phyloP scores from a whole-genome alignment of 2,888 invertebrate species.

The Drosophila dives region DNA sequence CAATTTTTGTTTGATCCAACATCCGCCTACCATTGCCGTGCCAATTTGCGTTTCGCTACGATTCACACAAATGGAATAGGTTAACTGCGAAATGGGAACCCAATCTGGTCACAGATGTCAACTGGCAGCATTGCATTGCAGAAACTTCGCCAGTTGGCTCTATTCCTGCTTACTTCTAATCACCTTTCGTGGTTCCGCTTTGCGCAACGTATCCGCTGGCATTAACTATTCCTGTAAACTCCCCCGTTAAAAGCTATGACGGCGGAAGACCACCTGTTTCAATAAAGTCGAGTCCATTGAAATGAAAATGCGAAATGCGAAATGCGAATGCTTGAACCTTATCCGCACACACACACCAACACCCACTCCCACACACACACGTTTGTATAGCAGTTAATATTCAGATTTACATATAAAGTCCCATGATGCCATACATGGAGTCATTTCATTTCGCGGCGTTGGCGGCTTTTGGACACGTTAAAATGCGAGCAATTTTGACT shows the following conservation, averaged over 20 bases:
- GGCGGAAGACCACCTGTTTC: slow-evolving; percentile 33
- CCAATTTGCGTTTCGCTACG: not conserved
- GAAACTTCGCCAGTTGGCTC: slow-evolving; percentile 2
- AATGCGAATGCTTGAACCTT: slow-evolving; percentile 34
- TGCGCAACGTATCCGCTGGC: not conserved
- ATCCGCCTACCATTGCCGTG: too few species aligned
- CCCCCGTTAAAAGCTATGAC: slow-evolving; percentile 32
- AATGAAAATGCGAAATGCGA: slow-evolving; percentile 53
- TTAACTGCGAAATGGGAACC: not conserved
- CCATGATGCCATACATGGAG: slow-evolving; percentile 22
- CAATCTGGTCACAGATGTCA: slow-evolving; percentile 23
- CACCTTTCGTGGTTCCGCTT: slow-evolving; percentile 20
- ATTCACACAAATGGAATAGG: slow-evolving; percentile 2
- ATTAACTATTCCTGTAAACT: not conserved
- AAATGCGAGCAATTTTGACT: slow-evolving; percentile 51
- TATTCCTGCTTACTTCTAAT: slow-evolving; percentile 26
- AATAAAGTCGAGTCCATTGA: slow-evolving; percentile 47
- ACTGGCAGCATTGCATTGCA: slow-evolving; percentile 8
- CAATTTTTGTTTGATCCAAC: not conserved
- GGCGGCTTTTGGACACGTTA: slow-evolving; percentile 20
- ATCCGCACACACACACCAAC: slow-evolving; percentile 40
- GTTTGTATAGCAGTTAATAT: slow-evolving; percentile 1
- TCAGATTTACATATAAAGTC: slow-evolving; percentile 30
- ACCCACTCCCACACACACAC: not conserved
- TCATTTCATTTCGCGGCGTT: slow-evolving; percentile 23